Base-by-base conservation (phyloP, 1,140 invertebrate genomes). In the Halictus rubicundus region DNA sequence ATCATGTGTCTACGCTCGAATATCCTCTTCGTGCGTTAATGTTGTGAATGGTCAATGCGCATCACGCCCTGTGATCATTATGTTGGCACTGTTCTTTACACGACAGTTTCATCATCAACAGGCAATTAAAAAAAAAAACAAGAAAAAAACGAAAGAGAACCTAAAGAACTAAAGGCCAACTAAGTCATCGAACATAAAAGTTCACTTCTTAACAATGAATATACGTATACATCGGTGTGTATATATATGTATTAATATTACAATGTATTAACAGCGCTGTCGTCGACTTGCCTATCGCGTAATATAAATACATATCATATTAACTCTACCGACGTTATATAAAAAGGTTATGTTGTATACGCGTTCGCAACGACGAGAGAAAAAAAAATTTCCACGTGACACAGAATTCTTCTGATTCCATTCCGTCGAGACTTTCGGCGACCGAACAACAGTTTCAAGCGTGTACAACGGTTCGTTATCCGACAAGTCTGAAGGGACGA, bases 61-160 rank as follows among this genome's bases (percentile, higher is more conserved):
- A 63, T 66, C 65, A 25, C 16, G 2, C 10, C 25, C 19, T 54
- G 2, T 46, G 16, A 57, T 8, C 27, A 64, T 16, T 10, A 19
- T 52, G 64, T 69, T 57, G 65, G 78, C 72, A 76, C 78, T 76
- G 54, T 42, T 27, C 10, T n/a, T 39, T 61, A 61, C n/a, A 49
- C 16, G n/a, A 60, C 46, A 70, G 32, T 70, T 73, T 32, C 32
- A 54, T 63, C 49, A 23, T 52, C 10, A 23, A 16, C 16, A 1
- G 37, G 59, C n/a, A 7, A 49, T 49, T 66, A 27, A 63, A n/a
- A 60, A 39, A 63, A 27, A n/a, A n/a, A n/a, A n/a, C n/a, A n/a
- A n/a, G n/a, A 27, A 63, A n/a, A 60, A 39, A 63, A 27, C 42
- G 21, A 61, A 27, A 42, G 7, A 39, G 66, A 42, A 23, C 9